Base-by-base conservation (phyloP, 1,140 invertebrate genomes). In the Streblospio benedicti region DNA sequence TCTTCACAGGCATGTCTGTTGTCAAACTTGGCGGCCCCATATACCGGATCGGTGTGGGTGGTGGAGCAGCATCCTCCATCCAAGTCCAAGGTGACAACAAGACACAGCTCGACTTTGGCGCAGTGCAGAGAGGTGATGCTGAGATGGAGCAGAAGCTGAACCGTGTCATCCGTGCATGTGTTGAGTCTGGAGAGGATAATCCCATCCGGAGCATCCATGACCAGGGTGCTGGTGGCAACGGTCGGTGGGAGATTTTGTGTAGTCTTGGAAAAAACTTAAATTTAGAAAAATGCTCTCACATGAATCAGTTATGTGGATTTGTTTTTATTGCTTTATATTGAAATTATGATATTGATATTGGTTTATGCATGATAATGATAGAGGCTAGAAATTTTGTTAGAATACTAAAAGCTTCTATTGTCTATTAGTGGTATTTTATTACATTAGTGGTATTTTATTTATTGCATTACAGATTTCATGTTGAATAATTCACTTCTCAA, bases 81-180 rank as follows among this genome's bases (percentile, higher is more conserved):
- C 86, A 92, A 54, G 87, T 91, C 2, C 88, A 90, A 68, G 90
- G 86, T 44, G 88, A 91, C 59, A 89, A 93, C 66, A 87, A 87
- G 68, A 60, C 84, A 1, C 87, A 91, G 59, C 74, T 97, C 4
- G 94, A 98, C 78, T 96, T 95, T 70, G 90, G 89, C 67, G 95
- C 95, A 2, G 95, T 99, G 0, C 95, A 99, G 80, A 82, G 95
- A 78, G 92, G 94, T 35, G 94, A 99, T 82, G 87, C 94, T 1
- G 94, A 99, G 82, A 98, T 98, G 94, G 94, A 96, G 67, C 93
- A 97, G 71, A 97, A 97, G 77, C 71, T 98, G 12, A 97, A 98
- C 76, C 80, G 95, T 61, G 84, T 97, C 4, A 89, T 98, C 0
- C 81, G 94, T 63, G 90, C 89, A 2, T 98, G 95, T 73, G 80